Evolutionary conservation across 2,888 invertebrate species (phyloP).

Genomic region (Unio pictorum): DNA sequence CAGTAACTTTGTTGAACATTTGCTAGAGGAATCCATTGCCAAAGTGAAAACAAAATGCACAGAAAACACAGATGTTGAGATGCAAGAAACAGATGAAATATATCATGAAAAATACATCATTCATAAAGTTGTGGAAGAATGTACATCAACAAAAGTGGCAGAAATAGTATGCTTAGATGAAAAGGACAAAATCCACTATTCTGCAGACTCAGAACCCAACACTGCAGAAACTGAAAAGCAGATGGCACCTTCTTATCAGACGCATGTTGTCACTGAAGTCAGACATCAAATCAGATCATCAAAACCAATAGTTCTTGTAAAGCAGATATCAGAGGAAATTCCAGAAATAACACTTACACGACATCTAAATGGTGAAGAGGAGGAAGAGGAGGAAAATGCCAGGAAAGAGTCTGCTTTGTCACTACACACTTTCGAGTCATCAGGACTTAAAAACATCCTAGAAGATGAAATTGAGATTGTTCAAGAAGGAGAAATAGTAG

Average conservation of each 20-base stretch:
- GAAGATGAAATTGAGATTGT: slow-evolving; percentile 9
- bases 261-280: neutral
- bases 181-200: neutral
- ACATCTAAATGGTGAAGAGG: slow-evolving; percentile 72
- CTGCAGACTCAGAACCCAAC: too few species aligned
- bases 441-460: slow-evolving; percentile 13
- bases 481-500: slow-evolving; percentile 5
- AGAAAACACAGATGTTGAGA: slow-evolving; percentile 36
- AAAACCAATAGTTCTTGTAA: slow-evolving; percentile 29
- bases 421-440: neutral
- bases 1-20: slow-evolving; percentile 62
- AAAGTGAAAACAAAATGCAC: slow-evolving; percentile 45
- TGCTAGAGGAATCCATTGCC: slow-evolving; percentile 61
- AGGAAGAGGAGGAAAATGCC: slow-evolving; percentile 48
- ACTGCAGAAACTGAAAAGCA: neutral
- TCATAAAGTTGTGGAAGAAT: neutral
- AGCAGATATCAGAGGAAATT: slow-evolving; percentile 70
- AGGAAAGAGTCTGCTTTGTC: slow-evolving; percentile 16
- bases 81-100: slow-evolving; percentile 30
- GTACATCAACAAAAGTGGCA: neutral
- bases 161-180: slow-evolving; percentile 11
- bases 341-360: slow-evolving; percentile 79
- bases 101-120: slow-evolving; percentile 2
- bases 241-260: neutral
- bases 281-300: slow-evolving; percentile 6